Evolutionary conservation across 2,797 vertebrate genomes (phyloP).

Genomic region (Eulemur mongoz): DNA sequence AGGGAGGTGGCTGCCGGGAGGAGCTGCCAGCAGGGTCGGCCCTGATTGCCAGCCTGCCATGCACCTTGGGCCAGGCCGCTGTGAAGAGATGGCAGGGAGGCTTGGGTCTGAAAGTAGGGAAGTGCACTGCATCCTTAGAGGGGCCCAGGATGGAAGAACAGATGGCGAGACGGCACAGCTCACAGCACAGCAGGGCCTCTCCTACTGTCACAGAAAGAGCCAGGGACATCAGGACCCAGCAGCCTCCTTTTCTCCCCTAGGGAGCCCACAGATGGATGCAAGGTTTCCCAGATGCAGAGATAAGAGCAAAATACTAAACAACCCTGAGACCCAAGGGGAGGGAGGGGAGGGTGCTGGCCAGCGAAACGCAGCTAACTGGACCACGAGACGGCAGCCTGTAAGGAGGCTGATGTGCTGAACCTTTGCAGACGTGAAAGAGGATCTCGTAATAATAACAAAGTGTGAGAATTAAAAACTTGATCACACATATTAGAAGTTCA

Average conservation of each 20-base stretch:
- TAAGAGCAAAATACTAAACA: not conserved
- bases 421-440: not conserved
- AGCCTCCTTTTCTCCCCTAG: no score
- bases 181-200: not conserved
- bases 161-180: not conserved
- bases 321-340: not conserved
- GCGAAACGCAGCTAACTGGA: not conserved
- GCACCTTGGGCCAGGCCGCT: not conserved
- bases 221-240: no score
- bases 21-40: not conserved
- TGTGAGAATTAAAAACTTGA: not conserved
- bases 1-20: rapidly evolving
- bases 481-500: not conserved
- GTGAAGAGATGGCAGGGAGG: not conserved
- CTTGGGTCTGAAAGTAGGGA: not conserved
- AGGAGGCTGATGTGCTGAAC: not conserved
- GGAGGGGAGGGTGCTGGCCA: not conserved
- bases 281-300: not conserved
- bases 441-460: not conserved
- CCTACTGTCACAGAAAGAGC: not conserved
- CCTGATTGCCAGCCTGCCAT: not conserved
- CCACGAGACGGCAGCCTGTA: not conserved
- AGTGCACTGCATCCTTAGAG: not conserved
- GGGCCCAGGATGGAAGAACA: not conserved
- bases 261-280: not conserved